Base-by-base conservation (phyloP, 2,888 invertebrate genomes). In the Salticus scenicus region DNA sequence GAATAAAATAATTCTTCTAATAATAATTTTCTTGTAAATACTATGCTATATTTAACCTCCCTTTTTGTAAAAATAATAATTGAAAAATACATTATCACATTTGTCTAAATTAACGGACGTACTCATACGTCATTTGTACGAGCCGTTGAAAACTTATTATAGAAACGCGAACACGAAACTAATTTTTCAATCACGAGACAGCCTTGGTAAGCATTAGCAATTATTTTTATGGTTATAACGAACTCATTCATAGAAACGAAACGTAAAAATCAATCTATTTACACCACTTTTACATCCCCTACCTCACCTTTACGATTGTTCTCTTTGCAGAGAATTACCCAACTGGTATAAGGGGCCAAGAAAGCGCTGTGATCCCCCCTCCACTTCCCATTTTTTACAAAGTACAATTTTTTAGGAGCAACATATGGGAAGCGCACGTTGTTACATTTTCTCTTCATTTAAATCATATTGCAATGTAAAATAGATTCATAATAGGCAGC, bases 101-200 rank as follows among this genome's bases (percentile, higher is more conserved):
- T 7, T 17, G 24, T 57, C 24, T 24, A 57, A 24, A 5, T 24
- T 24, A 72, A 78, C 70, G 42, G 64, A 64, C 63, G 42, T 17
- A 14, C 42, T 30, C 64, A 70, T 67, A 67, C 63, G 71, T 64
- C 78, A 71, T 14, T 31, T 41, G 14, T 42, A 75, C 81, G 42
- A 75, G 70, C 75, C 81, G 81, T 81, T 81, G 75, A 75, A 75
- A 81, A 20, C 28, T 28, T 67, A 70, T 75, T 75, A 80, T 12
- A n/a, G 27, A 4, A 8, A 57, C 24, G 24, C 12, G 24, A 24
- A 24, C 57, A 0, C 57, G 57, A 70, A n/a, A 72, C 66, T 72
- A 69, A 84, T 84, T 84, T 84, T 84, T 84, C 83, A 84, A 77
- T 84, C 77, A 77, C 31, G 24, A 73, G 28, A 80, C 27, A 42